phyloP scores from a whole-genome alignment of 1,140 invertebrate genomes.

The Zaprionus taronus region DNA sequence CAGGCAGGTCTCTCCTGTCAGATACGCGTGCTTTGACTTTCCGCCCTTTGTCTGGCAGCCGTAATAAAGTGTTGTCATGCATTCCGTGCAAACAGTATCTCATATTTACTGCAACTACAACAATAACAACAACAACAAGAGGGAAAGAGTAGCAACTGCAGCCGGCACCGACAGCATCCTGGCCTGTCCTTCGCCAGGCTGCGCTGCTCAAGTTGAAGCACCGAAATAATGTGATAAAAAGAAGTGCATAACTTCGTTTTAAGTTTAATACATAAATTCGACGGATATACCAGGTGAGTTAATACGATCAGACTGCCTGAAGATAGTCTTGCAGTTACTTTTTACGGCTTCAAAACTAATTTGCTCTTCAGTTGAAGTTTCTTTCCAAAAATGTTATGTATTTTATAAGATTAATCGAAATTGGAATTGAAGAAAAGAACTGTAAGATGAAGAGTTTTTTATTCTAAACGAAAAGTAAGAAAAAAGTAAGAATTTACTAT shows the following conservation, averaged over 20 bases:
- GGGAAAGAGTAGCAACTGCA: background rate
- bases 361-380: background rate
- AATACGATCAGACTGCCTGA: background rate
- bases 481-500: too few relatives aligned
- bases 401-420: too few relatives aligned
- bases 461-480: too few relatives aligned
- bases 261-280: conserved; percentile 25
- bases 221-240: conserved; percentile 18
- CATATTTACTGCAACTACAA: conserved; percentile 55
- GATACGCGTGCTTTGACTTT: conserved; percentile 37
- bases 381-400: background rate
- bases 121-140: conserved; percentile 19
- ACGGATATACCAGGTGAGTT: background rate
- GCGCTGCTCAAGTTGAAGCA: conserved; percentile 17
- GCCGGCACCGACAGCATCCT: conserved; percentile 4
- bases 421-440: too few relatives aligned
- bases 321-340: background rate
- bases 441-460: too few relatives aligned
- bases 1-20: conserved; percentile 19
- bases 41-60: conserved; percentile 57
- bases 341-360: background rate
- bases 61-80: conserved; percentile 75
- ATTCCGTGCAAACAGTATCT: conserved; percentile 64
- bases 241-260: conserved; percentile 20
- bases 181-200: background rate